These are phyloP conservation scores for Epicauta chinensis DNA, from an alignment of 1,140 invertebrate genomes.

Conservation along the genomic window DNA sequence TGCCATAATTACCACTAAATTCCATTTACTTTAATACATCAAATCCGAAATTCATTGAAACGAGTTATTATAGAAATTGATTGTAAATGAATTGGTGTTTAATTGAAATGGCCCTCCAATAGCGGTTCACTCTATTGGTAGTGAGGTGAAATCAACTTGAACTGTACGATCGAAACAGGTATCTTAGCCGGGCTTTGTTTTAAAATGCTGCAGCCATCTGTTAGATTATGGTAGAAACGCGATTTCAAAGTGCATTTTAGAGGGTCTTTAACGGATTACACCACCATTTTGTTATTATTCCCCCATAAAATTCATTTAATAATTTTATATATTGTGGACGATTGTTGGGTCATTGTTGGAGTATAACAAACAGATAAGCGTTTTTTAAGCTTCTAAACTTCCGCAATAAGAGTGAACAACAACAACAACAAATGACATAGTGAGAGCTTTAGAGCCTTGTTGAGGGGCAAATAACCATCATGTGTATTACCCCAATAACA, in stretches of 20 bases:
- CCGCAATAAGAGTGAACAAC: conserved; percentile 8
- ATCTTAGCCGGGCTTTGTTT: conserved; percentile 31
- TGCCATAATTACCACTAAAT: too few relatives aligned
- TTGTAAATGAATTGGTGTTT: too few relatives aligned
- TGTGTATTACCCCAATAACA: conserved; percentile 18
- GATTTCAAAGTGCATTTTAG: too few relatives aligned
- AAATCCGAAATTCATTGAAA: too few relatives aligned
- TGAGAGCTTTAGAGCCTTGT: conserved; percentile 17
- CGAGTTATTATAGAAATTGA: too few relatives aligned
- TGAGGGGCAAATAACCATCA: conserved; percentile 19
- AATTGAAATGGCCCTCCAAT: conserved; percentile 5
- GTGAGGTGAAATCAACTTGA: conserved; percentile 24
- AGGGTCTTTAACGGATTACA: too few relatives aligned
- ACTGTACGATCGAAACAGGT: conserved; percentile 29
- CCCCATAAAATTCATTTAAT: too few relatives aligned
- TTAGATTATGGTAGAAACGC: conserved; percentile 11
- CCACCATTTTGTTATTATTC: too few relatives aligned
- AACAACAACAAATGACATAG: conserved; percentile 9
- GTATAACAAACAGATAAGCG: conserved; percentile 1
- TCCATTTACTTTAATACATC: too few relatives aligned
- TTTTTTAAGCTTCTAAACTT: conserved; percentile 14
- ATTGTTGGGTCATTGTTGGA: too few relatives aligned
- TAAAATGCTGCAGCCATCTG: conserved; percentile 34
- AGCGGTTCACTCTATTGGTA: conserved; percentile 31
- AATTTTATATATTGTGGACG: too few relatives aligned